Conservation (phyloP, 2,888 invertebrate genomes). For the Gryllus longicercus region DNA sequence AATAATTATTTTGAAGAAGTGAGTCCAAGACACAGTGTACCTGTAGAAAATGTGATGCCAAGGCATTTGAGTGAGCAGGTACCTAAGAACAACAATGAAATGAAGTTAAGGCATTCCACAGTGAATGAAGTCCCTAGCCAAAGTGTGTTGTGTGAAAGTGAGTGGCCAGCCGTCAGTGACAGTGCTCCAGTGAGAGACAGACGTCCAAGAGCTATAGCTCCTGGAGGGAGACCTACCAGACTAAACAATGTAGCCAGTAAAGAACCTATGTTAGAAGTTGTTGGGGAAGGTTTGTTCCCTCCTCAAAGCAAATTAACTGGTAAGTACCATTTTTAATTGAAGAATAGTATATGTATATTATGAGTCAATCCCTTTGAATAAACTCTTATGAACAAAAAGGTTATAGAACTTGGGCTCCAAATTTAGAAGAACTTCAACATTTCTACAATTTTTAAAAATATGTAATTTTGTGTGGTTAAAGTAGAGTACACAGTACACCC, state of each 20-base stretch:
- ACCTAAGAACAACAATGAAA: slow-evolving; percentile 24
- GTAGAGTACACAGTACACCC: too few relatives aligned
- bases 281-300: slow-evolving; percentile 24
- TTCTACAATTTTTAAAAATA: too few relatives aligned
- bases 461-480: too few relatives aligned
- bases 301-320: slow-evolving; percentile 5
- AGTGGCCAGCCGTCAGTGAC: slow-evolving; percentile 30
- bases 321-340: not conserved
- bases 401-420: too few relatives aligned
- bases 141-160: slow-evolving; percentile 27
- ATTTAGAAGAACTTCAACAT: too few relatives aligned
- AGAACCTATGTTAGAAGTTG: slow-evolving; percentile 27
- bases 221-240: slow-evolving; percentile 23
- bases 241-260: slow-evolving; percentile 27
- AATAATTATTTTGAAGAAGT: slow-evolving; percentile 31
- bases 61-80: slow-evolving; percentile 24
- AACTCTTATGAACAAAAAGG: too few relatives aligned
- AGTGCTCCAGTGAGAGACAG: not conserved
- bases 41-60: slow-evolving; percentile 24
- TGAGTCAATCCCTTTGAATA: too few relatives aligned
- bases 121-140: slow-evolving; percentile 30
- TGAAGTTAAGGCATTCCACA: slow-evolving; percentile 31
- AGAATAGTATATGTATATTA: too few relatives aligned
- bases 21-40: slow-evolving; percentile 28
- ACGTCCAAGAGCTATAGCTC: not conserved